phyloP scores from a whole-genome alignment of 2,797 vertebrate species.

The Pseudotriccus pelzelni region DNA sequence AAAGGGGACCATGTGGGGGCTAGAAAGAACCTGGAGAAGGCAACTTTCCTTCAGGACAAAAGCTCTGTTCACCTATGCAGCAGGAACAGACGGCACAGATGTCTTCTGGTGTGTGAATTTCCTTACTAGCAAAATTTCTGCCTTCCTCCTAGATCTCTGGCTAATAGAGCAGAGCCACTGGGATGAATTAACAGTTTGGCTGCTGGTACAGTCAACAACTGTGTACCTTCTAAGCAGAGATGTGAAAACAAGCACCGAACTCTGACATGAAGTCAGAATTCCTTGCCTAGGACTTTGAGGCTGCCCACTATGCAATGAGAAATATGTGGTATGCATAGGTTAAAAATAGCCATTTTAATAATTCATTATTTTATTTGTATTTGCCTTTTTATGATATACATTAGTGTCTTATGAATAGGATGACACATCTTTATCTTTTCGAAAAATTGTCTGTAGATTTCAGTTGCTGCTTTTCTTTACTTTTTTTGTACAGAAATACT shows the following conservation, averaged over 20 bases:
- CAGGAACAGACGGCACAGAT: neutral
- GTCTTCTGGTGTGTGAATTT: neutral
- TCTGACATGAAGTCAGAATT: neutral
- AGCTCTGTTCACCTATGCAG: neutral
- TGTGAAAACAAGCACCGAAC: neutral
- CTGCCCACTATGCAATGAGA: neutral
- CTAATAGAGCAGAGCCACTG: neutral
- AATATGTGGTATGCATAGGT: neutral
- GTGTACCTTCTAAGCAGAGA: neutral
- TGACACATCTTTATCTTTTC: neutral
- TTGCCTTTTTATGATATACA: neutral
- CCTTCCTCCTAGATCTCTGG: neutral
- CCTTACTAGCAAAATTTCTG: neutral
- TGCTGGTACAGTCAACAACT: neutral
- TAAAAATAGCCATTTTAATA: neutral
- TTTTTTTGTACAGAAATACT: neutral
- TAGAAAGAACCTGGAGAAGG: neutral
- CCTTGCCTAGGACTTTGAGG: neutral
- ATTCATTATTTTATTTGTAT: neutral
- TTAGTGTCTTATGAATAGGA: neutral
- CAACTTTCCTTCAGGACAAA: neutral
- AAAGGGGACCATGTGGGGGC: fast-evolving
- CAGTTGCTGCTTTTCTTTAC: neutral
- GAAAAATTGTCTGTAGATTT: neutral
- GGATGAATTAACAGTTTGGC: neutral